Conservation (phyloP, 2,888 invertebrate species). For the Copidosoma aretas region DNA sequence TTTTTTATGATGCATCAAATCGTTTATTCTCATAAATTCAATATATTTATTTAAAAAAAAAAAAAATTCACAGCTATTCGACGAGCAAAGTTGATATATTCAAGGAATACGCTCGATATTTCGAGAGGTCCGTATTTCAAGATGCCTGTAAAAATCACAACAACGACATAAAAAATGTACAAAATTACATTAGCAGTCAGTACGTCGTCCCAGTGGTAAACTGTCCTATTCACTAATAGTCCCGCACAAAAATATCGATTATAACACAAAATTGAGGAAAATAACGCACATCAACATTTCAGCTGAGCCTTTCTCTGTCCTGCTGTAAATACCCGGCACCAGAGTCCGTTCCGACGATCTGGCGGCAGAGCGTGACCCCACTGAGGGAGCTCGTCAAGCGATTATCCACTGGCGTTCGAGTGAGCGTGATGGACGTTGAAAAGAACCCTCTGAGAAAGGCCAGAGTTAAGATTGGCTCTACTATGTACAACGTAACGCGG, state of each 20-base stretch:
- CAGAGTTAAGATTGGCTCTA: conserved; percentile 71
- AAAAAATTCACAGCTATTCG: conserved; percentile 65
- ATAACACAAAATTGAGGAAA: background rate
- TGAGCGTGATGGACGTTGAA: conserved; percentile 68
- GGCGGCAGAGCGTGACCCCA: conserved; percentile 58
- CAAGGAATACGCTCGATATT: conserved; percentile 50
- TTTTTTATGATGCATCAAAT: background rate
- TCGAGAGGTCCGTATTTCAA: conserved; percentile 64
- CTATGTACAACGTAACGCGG: conserved; percentile 69
- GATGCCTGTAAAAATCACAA: conserved; percentile 49
- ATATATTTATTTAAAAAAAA: too few species aligned
- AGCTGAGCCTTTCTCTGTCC: conserved; percentile 65
- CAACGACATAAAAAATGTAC: conserved; percentile 50
- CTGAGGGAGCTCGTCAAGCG: conserved; percentile 53
- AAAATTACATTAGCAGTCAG: conserved; percentile 66
- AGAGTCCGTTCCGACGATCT: conserved; percentile 55
- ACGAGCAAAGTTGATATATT: conserved; percentile 62
- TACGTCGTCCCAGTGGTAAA: conserved; percentile 70
- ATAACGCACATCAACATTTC: conserved; percentile 18
- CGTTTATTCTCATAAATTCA: background rate
- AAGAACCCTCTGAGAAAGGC: conserved; percentile 76
- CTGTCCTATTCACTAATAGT: conserved; percentile 7
- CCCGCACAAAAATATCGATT: background rate
- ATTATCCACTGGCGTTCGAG: conserved; percentile 54
- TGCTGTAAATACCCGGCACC: conserved; percentile 83